Evolutionary conservation across 2,113 vertebrate species (phyloP).

Genomic region (Ammodytes marinus): DNA sequence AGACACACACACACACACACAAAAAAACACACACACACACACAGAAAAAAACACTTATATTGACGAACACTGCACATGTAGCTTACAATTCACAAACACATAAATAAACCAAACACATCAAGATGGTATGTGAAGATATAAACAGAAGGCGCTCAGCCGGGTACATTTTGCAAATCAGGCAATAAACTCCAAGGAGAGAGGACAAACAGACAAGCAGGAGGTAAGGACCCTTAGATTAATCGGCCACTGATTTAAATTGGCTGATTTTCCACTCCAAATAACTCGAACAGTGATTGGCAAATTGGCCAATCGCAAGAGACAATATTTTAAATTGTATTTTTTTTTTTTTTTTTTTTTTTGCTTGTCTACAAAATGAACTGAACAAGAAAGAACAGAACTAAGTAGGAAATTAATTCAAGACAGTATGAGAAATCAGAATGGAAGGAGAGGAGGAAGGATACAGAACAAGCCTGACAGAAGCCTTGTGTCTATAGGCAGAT

Average conservation of each 20-base stretch:
- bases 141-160: constrained; percentile 11
- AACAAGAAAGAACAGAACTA: neutral
- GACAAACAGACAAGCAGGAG: neutral
- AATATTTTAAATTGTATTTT: too few relatives aligned
- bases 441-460: neutral
- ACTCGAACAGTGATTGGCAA: too few relatives aligned
- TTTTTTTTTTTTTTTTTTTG: too few relatives aligned
- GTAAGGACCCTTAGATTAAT: neutral
- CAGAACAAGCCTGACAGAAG: neutral
- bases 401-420: neutral
- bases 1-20: neutral
- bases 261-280: too few relatives aligned
- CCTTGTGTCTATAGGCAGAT: too few relatives aligned
- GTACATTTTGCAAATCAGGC: neutral
- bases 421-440: neutral
- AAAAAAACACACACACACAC: neutral
- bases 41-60: too few relatives aligned
- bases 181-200: neutral
- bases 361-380: neutral
- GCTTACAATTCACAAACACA: too few relatives aligned
- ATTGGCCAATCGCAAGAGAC: too few relatives aligned
- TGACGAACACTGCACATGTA: too few relatives aligned
- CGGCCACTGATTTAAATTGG: too few relatives aligned
- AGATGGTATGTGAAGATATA: neutral
- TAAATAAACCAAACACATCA: too few relatives aligned